Conservation (phyloP, 2,888 invertebrate species). For the Hirtodrosophila histrioides region DNA sequence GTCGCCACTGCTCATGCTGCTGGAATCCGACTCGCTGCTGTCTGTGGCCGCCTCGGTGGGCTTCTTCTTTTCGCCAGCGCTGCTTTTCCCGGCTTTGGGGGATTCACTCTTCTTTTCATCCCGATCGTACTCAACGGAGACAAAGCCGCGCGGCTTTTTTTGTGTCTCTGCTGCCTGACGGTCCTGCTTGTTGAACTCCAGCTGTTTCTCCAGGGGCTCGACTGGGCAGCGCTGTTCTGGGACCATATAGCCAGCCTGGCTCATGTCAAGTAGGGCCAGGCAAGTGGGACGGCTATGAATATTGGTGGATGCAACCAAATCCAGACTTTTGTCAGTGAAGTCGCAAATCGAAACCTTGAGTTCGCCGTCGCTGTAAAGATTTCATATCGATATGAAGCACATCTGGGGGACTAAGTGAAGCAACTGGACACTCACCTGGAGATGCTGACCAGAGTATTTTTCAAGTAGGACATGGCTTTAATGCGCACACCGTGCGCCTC, state of each 20-base stretch:
- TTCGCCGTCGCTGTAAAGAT: slow-evolving; percentile 87
- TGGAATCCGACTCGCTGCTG: too few species aligned
- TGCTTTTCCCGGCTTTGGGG: too few species aligned
- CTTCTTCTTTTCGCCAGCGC: too few species aligned
- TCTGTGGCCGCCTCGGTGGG: too few species aligned
- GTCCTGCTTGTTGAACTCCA: neutral
- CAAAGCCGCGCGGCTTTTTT: slow-evolving; percentile 65
- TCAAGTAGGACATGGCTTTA: slow-evolving; percentile 87
- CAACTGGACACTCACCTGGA: slow-evolving; percentile 85
- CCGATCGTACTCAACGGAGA: slow-evolving; percentile 79
- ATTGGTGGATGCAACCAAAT: slow-evolving; percentile 86
- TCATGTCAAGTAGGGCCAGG: slow-evolving; percentile 86
- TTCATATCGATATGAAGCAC: too few species aligned
- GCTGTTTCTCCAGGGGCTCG: too few species aligned
- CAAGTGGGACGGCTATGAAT: slow-evolving; percentile 91
- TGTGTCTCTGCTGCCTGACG: slow-evolving; percentile 4
- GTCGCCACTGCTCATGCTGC: too few species aligned
- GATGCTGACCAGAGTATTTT: slow-evolving; percentile 88
- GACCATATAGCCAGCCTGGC: slow-evolving; percentile 58
- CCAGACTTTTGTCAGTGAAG: slow-evolving; percentile 74
- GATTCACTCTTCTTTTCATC: slow-evolving; percentile 8
- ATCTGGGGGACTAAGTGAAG: neutral
- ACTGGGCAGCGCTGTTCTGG: neutral
- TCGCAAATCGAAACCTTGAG: slow-evolving; percentile 89
- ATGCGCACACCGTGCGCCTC: slow-evolving; percentile 88